Evolutionary conservation across 2,888 invertebrate species (phyloP).

Genomic region (Schizotus pectinicornis): DNA sequence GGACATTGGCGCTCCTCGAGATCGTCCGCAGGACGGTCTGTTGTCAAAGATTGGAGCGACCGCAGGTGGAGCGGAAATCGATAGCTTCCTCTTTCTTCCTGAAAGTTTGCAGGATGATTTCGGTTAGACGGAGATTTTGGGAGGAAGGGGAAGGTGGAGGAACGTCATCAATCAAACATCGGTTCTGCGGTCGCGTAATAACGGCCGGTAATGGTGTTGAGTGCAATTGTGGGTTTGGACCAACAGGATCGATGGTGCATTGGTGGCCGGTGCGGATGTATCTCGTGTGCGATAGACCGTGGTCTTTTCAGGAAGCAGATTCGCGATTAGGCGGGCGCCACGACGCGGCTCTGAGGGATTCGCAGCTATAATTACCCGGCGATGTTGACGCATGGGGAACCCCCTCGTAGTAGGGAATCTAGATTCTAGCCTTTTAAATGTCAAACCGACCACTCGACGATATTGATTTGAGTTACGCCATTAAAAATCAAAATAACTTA

Average conservation of each 20-base stretch:
- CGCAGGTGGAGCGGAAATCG: constrained; percentile 9
- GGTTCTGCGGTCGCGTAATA: constrained; percentile 14
- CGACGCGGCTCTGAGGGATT: constrained; percentile 3
- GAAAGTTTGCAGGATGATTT: neutral
- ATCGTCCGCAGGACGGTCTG: neutral
- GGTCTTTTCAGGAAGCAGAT: constrained; percentile 16
- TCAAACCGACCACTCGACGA: too few species aligned
- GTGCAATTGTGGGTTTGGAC: constrained; percentile 21
- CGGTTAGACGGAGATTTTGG: neutral
- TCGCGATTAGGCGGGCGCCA: constrained; percentile 22
- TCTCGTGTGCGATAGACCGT: constrained; percentile 25
- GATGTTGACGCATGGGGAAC: constrained; percentile 17
- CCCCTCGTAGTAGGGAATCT: too few species aligned
- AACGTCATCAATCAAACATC: constrained; percentile 12
- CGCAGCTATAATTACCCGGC: constrained; percentile 15
- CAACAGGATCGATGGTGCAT: constrained; percentile 18
- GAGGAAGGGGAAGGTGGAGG: too few species aligned
- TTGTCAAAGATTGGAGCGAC: constrained; percentile 7
- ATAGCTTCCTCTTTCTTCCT: neutral
- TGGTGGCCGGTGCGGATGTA: constrained; percentile 12
- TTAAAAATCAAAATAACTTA: too few species aligned
- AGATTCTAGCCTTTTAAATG: too few species aligned
- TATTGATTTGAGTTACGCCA: too few species aligned
- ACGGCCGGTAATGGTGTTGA: constrained; percentile 16
- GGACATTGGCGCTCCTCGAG: constrained; percentile 2